Conservation (phyloP, 2,113 vertebrate genomes). For the Glareola pratincola region DNA sequence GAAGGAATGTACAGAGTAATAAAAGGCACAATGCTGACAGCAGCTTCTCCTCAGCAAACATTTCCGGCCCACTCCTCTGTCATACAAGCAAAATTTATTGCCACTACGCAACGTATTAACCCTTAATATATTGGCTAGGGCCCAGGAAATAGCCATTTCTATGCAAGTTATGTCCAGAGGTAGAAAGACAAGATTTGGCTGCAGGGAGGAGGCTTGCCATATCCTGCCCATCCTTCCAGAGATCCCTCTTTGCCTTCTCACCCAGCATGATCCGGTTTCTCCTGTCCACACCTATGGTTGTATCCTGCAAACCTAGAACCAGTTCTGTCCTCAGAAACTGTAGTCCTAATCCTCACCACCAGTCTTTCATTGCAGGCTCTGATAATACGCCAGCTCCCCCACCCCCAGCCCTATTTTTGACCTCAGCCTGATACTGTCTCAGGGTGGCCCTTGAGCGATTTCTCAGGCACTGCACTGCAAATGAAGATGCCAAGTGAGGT, state of each 20-base stretch:
- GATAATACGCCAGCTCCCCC: background rate
- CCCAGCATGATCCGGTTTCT: background rate
- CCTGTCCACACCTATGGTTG: background rate
- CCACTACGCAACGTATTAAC: background rate
- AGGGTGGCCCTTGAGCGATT: background rate
- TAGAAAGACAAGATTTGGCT: background rate
- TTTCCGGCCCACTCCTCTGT: background rate
- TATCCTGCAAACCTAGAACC: background rate
- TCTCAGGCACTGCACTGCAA: background rate
- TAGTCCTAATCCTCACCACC: background rate
- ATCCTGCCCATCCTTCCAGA: background rate
- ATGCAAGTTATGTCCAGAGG: background rate
- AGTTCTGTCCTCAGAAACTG: background rate
- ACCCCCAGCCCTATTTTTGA: background rate
- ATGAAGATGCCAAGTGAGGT: background rate
- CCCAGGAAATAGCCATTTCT: background rate
- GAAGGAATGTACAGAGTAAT: background rate
- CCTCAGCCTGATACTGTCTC: background rate
- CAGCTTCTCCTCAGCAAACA: slow-evolving; percentile 21
- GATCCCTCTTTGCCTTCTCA: background rate
- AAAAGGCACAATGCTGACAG: slow-evolving; percentile 8
- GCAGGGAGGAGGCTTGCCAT: background rate
- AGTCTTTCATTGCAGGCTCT: background rate
- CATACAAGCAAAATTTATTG: slow-evolving; percentile 9
- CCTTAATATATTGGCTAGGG: background rate